Conservation (phyloP, 2,888 invertebrate genomes). For the Lampropteryx suffumata region DNA sequence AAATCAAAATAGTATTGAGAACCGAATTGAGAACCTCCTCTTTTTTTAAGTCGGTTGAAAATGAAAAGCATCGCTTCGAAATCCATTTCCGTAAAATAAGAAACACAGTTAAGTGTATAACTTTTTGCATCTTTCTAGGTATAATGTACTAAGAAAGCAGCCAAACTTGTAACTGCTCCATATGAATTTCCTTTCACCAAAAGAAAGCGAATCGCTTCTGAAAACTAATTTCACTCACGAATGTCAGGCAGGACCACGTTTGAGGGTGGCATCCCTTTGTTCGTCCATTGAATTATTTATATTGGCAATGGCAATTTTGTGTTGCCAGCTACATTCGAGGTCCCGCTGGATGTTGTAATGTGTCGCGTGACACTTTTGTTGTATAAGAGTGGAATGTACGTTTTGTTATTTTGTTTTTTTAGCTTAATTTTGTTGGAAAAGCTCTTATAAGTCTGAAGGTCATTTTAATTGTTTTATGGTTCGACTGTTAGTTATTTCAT, state of each 20-base stretch:
- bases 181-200: neutral
- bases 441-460: no score
- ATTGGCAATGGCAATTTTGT: slow-evolving; percentile 48
- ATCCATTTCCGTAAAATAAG: no score
- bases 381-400: neutral
- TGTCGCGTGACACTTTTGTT: slow-evolving; percentile 10
- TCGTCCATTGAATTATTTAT: slow-evolving; percentile 51
- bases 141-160: no score
- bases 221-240: slow-evolving; percentile 53
- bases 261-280: slow-evolving; percentile 42
- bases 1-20: no score
- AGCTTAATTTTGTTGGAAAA: neutral
- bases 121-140: no score
- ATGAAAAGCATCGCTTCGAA: no score
- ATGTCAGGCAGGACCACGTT: slow-evolving; percentile 53
- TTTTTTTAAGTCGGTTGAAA: no score
- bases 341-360: slow-evolving; percentile 9
- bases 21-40: no score
- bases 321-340: slow-evolving; percentile 21
- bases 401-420: neutral
- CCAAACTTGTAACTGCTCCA: no score
- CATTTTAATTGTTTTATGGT: no score
- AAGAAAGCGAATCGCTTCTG: slow-evolving; percentile 22
- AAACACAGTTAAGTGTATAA: no score
- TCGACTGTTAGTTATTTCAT: no score